Conservation (phyloP, 2,113 vertebrate genomes). For the Tautogolabrus adspersus region DNA sequence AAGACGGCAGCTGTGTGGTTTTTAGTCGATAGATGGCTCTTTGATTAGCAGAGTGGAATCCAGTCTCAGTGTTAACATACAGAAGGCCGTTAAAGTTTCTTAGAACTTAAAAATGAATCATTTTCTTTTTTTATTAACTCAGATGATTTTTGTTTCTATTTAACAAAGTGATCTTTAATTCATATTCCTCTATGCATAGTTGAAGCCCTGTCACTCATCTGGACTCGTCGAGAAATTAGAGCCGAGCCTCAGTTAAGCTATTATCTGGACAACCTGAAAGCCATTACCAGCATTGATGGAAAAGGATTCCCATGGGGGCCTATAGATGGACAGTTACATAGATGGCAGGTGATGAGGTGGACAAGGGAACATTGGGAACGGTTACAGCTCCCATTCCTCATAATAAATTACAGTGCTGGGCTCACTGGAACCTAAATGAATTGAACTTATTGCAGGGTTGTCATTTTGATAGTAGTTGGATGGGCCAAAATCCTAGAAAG, state of each 20-base stretch:
- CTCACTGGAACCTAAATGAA: conserved; percentile 68
- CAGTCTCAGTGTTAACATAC: not conserved
- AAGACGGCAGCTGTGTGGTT: conserved; percentile 33
- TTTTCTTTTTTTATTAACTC: not conserved
- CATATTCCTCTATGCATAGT: conserved; percentile 8
- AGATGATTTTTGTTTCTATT: not conserved
- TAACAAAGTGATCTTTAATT: not conserved
- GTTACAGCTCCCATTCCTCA: conserved; percentile 66
- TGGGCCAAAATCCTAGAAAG: conserved; percentile 44
- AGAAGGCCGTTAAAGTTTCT: not conserved
- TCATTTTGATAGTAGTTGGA: conserved; percentile 57
- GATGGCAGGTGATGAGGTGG: conserved; percentile 74
- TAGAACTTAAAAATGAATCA: not conserved
- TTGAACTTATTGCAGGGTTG: conserved; percentile 59
- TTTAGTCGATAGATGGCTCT: conserved; percentile 39
- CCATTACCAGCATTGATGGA: conserved; percentile 74
- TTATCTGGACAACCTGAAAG: conserved; percentile 71
- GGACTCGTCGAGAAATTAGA: conserved; percentile 37
- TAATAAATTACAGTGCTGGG: conserved; percentile 56
- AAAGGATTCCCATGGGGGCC: conserved; percentile 67
- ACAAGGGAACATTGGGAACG: conserved; percentile 68
- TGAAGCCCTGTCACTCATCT: conserved; percentile 50
- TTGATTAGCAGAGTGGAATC: conserved; percentile 33
- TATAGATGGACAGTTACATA: conserved; percentile 72
- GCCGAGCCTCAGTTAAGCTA: conserved; percentile 57